phyloP scores from a whole-genome alignment of 1,140 invertebrate species.

The Anoplophora glabripennis region DNA sequence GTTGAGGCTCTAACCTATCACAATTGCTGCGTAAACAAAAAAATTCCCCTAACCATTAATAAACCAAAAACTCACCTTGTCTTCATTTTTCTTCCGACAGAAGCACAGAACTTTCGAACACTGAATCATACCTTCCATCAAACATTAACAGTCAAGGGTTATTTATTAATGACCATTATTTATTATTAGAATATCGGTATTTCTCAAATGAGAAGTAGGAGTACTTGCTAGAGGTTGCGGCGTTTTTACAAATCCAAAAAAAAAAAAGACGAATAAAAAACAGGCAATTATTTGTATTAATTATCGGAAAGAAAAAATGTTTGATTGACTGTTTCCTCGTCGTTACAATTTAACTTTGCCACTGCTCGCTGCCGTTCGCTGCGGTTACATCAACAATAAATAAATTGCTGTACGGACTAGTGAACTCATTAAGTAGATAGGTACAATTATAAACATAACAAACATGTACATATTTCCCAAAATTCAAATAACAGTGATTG shows the following conservation, averaged over 20 bases:
- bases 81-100: slow-evolving; percentile 1
- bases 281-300: slow-evolving; percentile 3
- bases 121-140: neutral
- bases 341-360: too few relatives aligned
- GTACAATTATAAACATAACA: too few relatives aligned
- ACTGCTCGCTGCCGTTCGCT: too few relatives aligned
- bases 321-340: too few relatives aligned
- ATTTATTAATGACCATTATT: neutral
- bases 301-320: neutral
- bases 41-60: neutral
- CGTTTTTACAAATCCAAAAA: neutral
- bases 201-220: neutral
- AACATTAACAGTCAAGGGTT: neutral
- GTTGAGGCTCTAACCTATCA: too few relatives aligned
- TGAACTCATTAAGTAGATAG: too few relatives aligned
- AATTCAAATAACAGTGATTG: too few relatives aligned
- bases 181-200: neutral
- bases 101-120: neutral
- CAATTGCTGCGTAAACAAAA: too few relatives aligned
- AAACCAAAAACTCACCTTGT: slow-evolving; percentile 3
- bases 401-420: too few relatives aligned
- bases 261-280: neutral
- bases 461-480: too few relatives aligned
- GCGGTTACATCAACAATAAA: too few relatives aligned
- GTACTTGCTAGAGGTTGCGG: neutral